Base-by-base conservation (phyloP, 2,113 vertebrate species). In the Corythoichthys intestinalis region DNA sequence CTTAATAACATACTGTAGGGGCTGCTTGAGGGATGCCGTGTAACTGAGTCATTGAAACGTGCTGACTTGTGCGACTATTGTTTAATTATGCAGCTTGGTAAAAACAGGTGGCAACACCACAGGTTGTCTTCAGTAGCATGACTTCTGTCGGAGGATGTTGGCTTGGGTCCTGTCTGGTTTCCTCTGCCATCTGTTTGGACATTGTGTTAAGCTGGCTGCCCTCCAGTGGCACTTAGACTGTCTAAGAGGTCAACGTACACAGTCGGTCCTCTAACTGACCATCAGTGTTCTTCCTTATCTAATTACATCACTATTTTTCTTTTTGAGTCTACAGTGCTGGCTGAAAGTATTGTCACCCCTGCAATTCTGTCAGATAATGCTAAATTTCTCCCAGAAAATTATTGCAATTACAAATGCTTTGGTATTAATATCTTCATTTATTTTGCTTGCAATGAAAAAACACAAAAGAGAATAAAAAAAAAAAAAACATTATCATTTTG, bases 91-190 rank as follows among this genome's bases (percentile, higher is more conserved):
- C 80, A 62, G 87, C 14, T 68, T 67, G 64, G 75, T 59, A 63
- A 34, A 84, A 85, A 82, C 90, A 91, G 90, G 91, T 92, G 89
- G 89, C 81, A 37, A 48, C 87, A 78, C 87, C 75, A 71, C 85
- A 85, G 88, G 91, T 83, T 75, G 79, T 80, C 83, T 78, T 58
- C 66, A 20, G 68, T 81, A 72, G 66, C 76, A 82, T 60, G 69
- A 67, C 67, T 66, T 70, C 79, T 77, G 77, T 79, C 79, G 72
- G 69, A 78, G 65, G 71, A 77, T 68, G 70, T 79, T 64, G 74
- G 76, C 77, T 68, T 34, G 67, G 71, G 77, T 78, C 72, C 70
- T 75, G 77, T 79, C 76, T 85, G 80, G 75, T 79, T 69, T 69
- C 48, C 66, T 73, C 77, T 6, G 65, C 90, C 86, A 88, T 89